Conservation (phyloP, 1,140 invertebrate species). For the Drosophila insularis region DNA sequence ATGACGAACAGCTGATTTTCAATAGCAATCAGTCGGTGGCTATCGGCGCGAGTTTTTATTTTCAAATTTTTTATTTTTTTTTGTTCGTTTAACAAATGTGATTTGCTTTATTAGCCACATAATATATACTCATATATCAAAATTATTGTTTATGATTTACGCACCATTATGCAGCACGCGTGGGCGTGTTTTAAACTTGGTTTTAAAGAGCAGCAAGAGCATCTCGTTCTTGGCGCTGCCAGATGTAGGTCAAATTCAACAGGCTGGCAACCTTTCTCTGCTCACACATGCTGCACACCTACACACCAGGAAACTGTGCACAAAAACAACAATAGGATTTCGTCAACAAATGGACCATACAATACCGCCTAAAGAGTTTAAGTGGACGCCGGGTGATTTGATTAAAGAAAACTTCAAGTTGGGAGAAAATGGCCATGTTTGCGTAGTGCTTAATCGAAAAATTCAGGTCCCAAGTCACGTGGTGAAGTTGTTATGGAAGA, state of each 20-base stretch:
- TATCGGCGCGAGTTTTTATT: background rate
- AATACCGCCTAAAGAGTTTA: slow-evolving; percentile 62
- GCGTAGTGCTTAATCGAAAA: slow-evolving; percentile 84
- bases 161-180: background rate
- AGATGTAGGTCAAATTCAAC: slow-evolving; percentile 21
- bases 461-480: slow-evolving; percentile 80
- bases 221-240: slow-evolving; percentile 22
- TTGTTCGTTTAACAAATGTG: background rate
- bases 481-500: slow-evolving; percentile 83
- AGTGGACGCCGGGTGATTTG: slow-evolving; percentile 63
- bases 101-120: background rate
- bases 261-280: slow-evolving; percentile 34
- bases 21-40: background rate
- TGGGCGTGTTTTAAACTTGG: slow-evolving; percentile 5
- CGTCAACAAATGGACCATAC: slow-evolving; percentile 70
- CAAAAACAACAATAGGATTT: slow-evolving; percentile 74
- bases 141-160: slow-evolving; percentile 17
- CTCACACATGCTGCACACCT: slow-evolving; percentile 4
- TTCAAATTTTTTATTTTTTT: background rate
- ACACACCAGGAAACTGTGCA: slow-evolving; percentile 46
- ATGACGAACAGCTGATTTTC: background rate
- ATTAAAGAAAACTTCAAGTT: slow-evolving; percentile 58
- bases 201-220: background rate
- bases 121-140: slow-evolving; percentile 5
- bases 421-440: slow-evolving; percentile 80